phyloP scores from a whole-genome alignment of 2,888 invertebrate genomes.

The Archips crataeganus region DNA sequence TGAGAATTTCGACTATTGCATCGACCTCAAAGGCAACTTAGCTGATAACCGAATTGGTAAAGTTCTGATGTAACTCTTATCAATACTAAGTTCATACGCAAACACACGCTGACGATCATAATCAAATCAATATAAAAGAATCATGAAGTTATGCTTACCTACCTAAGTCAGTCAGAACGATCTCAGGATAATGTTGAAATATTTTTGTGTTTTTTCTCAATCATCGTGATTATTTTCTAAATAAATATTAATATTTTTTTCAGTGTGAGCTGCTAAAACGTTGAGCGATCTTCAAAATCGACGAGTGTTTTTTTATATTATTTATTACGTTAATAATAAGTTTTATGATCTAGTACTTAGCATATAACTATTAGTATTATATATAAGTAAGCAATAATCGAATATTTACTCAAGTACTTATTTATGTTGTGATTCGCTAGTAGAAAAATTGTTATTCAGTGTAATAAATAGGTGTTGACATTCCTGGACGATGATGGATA shows the following conservation, averaged over 20 bases:
- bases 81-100: background rate
- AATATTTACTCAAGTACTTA: constrained; percentile 7
- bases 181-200: background rate
- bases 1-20: background rate
- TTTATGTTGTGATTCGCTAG: background rate
- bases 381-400: background rate
- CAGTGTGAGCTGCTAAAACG: constrained; percentile 66
- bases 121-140: no score
- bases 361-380: background rate
- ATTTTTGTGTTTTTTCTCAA: background rate
- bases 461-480: background rate
- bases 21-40: background rate
- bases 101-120: background rate
- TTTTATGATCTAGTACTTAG: background rate
- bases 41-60: background rate
- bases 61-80: constrained; percentile 14
- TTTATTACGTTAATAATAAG: background rate
- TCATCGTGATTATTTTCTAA: background rate
- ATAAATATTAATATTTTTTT: constrained; percentile 45
- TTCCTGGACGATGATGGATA: background rate
- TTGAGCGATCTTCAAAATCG: constrained; percentile 9
- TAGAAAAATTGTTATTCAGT: background rate
- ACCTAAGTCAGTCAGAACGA: no score
- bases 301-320: background rate
- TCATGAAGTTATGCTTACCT: background rate